phyloP scores from a whole-genome alignment of 2,113 vertebrate species.

The Vicugna pacos region DNA sequence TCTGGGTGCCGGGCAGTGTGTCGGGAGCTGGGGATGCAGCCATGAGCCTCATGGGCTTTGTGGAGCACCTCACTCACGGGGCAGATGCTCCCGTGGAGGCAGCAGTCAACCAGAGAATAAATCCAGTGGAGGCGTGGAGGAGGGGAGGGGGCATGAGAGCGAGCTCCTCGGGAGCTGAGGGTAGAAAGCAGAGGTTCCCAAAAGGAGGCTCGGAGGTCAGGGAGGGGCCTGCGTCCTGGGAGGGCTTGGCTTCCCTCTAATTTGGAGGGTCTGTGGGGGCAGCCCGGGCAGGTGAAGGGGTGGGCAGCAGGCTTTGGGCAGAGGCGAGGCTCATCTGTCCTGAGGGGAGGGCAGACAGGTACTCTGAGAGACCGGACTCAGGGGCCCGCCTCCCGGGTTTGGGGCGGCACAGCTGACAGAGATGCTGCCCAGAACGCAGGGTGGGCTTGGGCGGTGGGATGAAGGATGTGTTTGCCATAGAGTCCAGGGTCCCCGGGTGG shows the following conservation, averaged over 20 bases:
- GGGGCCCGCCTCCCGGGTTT: not conserved
- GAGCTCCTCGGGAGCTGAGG: not conserved
- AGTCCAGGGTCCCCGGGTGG: not conserved
- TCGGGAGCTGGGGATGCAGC: not conserved
- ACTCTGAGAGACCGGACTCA: not conserved
- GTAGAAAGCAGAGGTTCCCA: too few relatives aligned
- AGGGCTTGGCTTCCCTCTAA: not conserved
- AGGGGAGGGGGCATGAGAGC: not conserved
- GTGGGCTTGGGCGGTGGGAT: not conserved
- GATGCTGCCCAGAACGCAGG: not conserved
- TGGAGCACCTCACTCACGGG: not conserved
- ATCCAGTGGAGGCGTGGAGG: not conserved
- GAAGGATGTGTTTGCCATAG: fast-evolving
- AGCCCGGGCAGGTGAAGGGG: not conserved
- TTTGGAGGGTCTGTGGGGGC: not conserved
- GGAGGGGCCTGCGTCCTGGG: not conserved
- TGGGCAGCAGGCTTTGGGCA: not conserved
- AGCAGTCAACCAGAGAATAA: too few relatives aligned
- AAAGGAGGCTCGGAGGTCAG: too few relatives aligned
- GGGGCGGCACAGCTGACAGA: not conserved
- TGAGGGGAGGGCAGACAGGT: not conserved
- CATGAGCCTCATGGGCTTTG: too few relatives aligned
- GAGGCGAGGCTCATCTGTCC: too few relatives aligned
- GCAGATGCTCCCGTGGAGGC: not conserved
- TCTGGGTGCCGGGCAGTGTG: not conserved